Conservation (phyloP, 2,888 invertebrate species). For the Caenorhabditis sp. region DNA sequence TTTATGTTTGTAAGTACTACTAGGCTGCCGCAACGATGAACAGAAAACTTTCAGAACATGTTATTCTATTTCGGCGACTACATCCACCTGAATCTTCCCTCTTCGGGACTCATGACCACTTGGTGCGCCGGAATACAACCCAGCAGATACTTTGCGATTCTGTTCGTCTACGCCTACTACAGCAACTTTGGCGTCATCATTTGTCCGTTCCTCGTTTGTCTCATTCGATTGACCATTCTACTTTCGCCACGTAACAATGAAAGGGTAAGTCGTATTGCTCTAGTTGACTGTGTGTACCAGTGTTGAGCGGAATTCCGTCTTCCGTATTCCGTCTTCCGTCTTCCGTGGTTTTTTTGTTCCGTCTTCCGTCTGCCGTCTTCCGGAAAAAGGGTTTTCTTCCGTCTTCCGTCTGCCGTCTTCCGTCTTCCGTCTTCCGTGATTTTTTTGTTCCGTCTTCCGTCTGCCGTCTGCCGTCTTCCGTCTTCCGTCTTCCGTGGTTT, state of each 20-base stretch:
- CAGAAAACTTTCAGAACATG: constrained; percentile 31
- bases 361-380: too few relatives aligned
- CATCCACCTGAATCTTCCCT: constrained; percentile 41
- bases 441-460: too few relatives aligned
- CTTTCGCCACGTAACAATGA: constrained; percentile 44
- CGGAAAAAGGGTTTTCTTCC: too few relatives aligned
- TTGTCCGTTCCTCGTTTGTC: constrained; percentile 40
- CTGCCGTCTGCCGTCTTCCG: too few relatives aligned
- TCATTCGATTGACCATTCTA: constrained; percentile 39
- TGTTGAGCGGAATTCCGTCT: too few relatives aligned
- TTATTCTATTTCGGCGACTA: constrained; percentile 50
- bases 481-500: too few relatives aligned
- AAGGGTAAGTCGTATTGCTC: constrained; percentile 6
- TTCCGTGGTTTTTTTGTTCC: too few relatives aligned
- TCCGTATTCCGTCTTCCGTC: too few relatives aligned
- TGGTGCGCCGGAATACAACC: constrained; percentile 39
- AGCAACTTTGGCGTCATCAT: constrained; percentile 38
- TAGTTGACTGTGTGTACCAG: too few relatives aligned
- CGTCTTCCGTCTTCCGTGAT: too few relatives aligned
- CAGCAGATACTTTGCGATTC: background rate
- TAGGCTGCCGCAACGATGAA: background rate
- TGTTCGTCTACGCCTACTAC: constrained; percentile 29
- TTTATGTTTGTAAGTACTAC: constrained; percentile 31
- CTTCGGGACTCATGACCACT: constrained; percentile 32
- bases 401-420: too few relatives aligned